Evolutionary conservation across 2,797 vertebrate genomes (phyloP).

Genomic region (Hippocampus kuda): DNA sequence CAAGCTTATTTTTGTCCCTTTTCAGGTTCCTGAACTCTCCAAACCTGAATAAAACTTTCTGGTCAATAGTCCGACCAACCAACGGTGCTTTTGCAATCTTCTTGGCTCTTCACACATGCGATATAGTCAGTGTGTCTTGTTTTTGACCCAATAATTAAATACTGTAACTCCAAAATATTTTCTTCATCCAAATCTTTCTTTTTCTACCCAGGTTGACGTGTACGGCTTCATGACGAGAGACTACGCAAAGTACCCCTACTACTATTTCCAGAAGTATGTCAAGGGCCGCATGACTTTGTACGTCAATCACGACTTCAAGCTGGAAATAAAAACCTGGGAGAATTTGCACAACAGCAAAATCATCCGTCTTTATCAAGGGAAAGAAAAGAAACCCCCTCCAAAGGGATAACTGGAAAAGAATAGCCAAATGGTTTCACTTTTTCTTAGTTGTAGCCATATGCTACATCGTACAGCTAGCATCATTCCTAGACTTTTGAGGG

Average conservation of each 20-base stretch:
- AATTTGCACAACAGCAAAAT: conserved; percentile 69
- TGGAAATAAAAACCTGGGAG: conserved; percentile 76
- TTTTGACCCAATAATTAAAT: not conserved
- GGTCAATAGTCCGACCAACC: conserved; percentile 75
- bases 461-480: too few relatives aligned
- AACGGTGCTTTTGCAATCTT: conserved; percentile 79
- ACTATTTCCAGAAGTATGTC: conserved; percentile 65
- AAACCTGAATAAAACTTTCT: conserved; percentile 39
- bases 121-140: conserved; percentile 61
- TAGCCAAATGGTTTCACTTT: too few relatives aligned
- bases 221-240: conserved; percentile 83
- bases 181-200: not conserved
- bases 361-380: conserved; percentile 71
- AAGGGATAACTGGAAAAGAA: not conserved
- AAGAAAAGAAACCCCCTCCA: not conserved
- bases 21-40: conserved; percentile 72
- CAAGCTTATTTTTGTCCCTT: not conserved
- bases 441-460: too few relatives aligned
- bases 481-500: too few relatives aligned
- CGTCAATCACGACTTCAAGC: conserved; percentile 72
- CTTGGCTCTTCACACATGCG: conserved; percentile 80
- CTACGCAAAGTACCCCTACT: conserved; percentile 68
- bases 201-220: conserved; percentile 66
- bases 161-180: not conserved
- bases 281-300: conserved; percentile 65